These are phyloP conservation scores for Coremacera marginata DNA, from an alignment of 2,888 invertebrate genomes.

Conservation along the genomic window DNA sequence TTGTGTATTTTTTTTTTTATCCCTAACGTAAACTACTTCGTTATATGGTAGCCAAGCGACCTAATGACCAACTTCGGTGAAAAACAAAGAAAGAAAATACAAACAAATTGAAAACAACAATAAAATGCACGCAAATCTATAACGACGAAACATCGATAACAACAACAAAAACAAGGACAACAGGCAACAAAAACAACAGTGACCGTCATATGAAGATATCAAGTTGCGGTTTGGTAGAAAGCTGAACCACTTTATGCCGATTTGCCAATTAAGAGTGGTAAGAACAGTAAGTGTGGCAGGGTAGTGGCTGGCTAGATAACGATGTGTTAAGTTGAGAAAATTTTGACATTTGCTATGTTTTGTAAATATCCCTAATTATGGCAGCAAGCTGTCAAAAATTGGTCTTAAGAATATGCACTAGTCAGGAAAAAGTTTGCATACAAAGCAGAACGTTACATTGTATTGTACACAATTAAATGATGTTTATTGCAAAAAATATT, in stretches of 20 bases:
- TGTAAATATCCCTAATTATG: no score
- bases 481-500: no score
- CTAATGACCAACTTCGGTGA: constrained; percentile 60
- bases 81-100: background rate
- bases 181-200: background rate
- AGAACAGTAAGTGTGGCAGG: background rate
- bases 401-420: no score
- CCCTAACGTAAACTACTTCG: background rate
- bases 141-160: background rate
- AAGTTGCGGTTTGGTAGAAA: constrained; percentile 25
- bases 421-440: no score
- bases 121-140: background rate
- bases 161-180: background rate
- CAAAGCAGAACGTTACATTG: no score
- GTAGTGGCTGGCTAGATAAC: no score
- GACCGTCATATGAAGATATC: constrained; percentile 5
- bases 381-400: no score
- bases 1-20: background rate
- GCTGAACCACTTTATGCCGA: background rate
- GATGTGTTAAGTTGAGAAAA: no score
- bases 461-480: no score
- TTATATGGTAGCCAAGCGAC: constrained; percentile 45
- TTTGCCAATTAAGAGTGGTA: background rate
- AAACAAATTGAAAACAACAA: background rate
- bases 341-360: no score